phyloP scores from a whole-genome alignment of 2,797 vertebrate genomes.

The Tenualosa ilisha region DNA sequence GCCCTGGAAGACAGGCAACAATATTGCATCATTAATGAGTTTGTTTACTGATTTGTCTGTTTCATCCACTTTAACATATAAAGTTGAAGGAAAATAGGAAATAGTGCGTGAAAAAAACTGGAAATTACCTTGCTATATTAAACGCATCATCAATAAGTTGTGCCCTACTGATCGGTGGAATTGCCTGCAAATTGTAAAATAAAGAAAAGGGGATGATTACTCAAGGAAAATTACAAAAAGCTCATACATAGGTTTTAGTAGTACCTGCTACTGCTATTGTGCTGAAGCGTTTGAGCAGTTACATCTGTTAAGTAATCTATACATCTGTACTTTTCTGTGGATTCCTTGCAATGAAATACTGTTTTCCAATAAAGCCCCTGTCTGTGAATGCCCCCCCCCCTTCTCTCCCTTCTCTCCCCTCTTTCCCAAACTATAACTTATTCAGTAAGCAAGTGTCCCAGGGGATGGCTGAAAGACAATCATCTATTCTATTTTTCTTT shows the following conservation, averaged over 20 bases:
- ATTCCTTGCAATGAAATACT: too few relatives aligned
- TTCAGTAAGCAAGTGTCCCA: too few relatives aligned
- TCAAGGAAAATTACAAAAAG: neutral
- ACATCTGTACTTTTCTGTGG: neutral
- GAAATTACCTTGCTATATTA: constrained; percentile 72
- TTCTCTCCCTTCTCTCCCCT: too few relatives aligned
- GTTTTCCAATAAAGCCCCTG: too few relatives aligned
- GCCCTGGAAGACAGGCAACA: constrained; percentile 59
- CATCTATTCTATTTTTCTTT: too few relatives aligned
- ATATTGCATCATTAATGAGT: neutral
- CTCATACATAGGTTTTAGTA: neutral
- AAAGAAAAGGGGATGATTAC: neutral
- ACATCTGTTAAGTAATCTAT: neutral
- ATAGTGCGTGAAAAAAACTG: neutral
- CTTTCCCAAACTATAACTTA: too few relatives aligned
- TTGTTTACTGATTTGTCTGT: neutral
- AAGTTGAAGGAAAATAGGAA: too few relatives aligned
- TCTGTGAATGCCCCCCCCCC: too few relatives aligned
- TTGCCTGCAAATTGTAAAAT: constrained; percentile 57
- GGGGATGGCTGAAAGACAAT: too few relatives aligned
- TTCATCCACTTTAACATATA: neutral
- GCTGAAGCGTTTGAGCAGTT: neutral
- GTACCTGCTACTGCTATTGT: neutral
- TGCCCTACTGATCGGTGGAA: constrained; percentile 72
- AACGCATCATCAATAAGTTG: constrained; percentile 79